These are phyloP conservation scores for Enteromius mattozi DNA, from an alignment of 2,797 vertebrate genomes.

Conservation along the genomic window DNA sequence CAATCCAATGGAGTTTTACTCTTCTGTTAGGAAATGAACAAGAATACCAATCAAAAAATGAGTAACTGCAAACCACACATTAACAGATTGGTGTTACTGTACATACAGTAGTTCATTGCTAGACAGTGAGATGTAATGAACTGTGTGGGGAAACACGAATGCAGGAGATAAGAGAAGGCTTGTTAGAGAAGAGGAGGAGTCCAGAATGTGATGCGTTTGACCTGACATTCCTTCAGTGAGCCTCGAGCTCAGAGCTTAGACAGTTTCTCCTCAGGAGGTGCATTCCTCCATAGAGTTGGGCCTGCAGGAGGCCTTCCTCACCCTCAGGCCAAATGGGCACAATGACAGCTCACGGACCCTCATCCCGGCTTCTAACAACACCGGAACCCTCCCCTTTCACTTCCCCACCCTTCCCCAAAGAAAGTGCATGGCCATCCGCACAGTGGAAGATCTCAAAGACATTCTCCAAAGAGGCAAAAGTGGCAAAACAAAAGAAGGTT, in stretches of 20 bases:
- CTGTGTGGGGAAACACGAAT: neutral
- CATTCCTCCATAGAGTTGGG: conserved; percentile 52
- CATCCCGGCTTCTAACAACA: conserved; percentile 40
- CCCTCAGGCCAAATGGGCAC: conserved; percentile 53
- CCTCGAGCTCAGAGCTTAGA: conserved; percentile 47
- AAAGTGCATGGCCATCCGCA: conserved; percentile 56
- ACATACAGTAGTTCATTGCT: neutral
- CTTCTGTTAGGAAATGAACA: conserved; percentile 25
- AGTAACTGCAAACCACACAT: conserved; percentile 10
- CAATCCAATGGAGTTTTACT: conserved; percentile 23
- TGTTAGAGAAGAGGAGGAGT: conserved; percentile 41
- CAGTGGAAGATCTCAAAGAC: conserved; percentile 60
- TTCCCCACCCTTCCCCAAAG: conserved; percentile 46
- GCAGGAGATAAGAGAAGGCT: conserved; percentile 28
- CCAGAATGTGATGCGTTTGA: conserved; percentile 49
- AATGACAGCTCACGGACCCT: conserved; percentile 57
- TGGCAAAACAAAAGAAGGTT: conserved; percentile 63
- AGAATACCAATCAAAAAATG: neutral
- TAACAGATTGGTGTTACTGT: neutral
- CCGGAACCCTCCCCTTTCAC: conserved; percentile 47
- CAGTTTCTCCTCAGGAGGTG: conserved; percentile 55
- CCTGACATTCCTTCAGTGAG: conserved; percentile 60
- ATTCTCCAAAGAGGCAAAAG: conserved; percentile 54
- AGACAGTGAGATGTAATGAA: neutral
- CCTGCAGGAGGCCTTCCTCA: conserved; percentile 58